These are phyloP conservation scores for Quadriops clusia DNA, from an alignment of 2,888 invertebrate genomes.

Conservation along the genomic window DNA sequence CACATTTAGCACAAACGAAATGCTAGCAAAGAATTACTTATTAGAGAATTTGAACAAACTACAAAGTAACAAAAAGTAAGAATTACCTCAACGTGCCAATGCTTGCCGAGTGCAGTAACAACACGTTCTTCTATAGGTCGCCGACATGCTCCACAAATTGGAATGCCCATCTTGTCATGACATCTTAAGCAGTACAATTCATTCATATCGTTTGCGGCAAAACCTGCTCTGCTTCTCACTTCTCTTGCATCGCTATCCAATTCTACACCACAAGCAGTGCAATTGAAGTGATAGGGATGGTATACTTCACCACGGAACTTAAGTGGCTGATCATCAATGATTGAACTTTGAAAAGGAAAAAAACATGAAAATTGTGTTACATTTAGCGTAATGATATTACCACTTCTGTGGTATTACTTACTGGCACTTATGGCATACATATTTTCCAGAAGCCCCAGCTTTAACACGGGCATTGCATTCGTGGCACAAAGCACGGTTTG, in stretches of 20 bases:
- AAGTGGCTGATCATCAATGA: conserved; percentile 83
- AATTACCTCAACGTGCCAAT: conserved; percentile 91
- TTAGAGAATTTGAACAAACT: not conserved
- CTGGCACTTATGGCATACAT: conserved; percentile 98
- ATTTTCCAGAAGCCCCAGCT: conserved; percentile 88
- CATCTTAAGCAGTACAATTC: conserved; percentile 95
- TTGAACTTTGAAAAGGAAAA: conserved; percentile 52
- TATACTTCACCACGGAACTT: conserved; percentile 93
- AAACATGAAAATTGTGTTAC: too few relatives aligned
- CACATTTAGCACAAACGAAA: conserved; percentile 99
- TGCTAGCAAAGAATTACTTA: conserved; percentile 58
- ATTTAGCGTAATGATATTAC: too few relatives aligned
- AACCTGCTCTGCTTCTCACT: conserved; percentile 82
- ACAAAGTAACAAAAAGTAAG: conserved; percentile 5
- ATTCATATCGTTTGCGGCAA: conserved; percentile 84
- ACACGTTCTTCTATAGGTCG: conserved; percentile 98
- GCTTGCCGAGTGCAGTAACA: conserved; percentile 94
- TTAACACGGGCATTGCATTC: conserved; percentile 94
- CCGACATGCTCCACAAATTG: conserved; percentile 99
- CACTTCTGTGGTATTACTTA: too few relatives aligned
- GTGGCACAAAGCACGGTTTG: conserved; percentile 80
- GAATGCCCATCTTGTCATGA: conserved; percentile 99
- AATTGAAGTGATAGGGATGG: conserved; percentile 99
- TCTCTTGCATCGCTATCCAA: conserved; percentile 93
- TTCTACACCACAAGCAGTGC: conserved; percentile 84